Evolutionary conservation across 2,888 invertebrate genomes (phyloP).

Genomic region (Panopea generosa): DNA sequence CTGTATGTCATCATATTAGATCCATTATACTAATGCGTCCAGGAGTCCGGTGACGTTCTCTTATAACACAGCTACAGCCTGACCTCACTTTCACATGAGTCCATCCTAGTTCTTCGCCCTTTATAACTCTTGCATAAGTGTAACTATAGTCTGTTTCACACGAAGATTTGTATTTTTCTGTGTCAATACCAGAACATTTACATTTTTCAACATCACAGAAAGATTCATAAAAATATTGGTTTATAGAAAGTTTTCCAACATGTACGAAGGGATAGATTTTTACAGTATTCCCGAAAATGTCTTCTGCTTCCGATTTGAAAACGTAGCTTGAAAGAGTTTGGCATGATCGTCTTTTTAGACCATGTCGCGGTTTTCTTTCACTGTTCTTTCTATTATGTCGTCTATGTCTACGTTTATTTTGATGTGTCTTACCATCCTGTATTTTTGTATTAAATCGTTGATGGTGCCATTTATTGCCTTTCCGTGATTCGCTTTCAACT

Average conservation of each 20-base stretch:
- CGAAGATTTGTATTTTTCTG: slow-evolving; percentile 7
- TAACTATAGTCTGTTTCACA: slow-evolving; percentile 37
- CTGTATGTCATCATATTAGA: slow-evolving; percentile 8
- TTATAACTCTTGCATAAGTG: slow-evolving; percentile 31
- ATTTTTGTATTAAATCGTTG: too few species aligned
- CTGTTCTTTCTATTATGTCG: not conserved
- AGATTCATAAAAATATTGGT: slow-evolving; percentile 34
- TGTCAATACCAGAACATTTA: slow-evolving; percentile 27
- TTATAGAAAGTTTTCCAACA: slow-evolving; percentile 11
- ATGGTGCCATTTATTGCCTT: too few species aligned
- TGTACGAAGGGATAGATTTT: slow-evolving; percentile 18
- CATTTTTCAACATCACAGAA: slow-evolving; percentile 35
- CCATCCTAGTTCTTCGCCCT: slow-evolving; percentile 38
- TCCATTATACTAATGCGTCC: slow-evolving; percentile 1
- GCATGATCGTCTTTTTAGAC: slow-evolving; percentile 2
- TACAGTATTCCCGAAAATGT: slow-evolving; percentile 32
- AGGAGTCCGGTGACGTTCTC: not conserved
- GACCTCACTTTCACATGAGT: slow-evolving; percentile 26
- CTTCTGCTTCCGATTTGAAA: slow-evolving; percentile 8
- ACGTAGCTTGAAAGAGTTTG: slow-evolving; percentile 1
- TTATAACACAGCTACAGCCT: slow-evolving; percentile 31
- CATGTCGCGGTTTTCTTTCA: not conserved
- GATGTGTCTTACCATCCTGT: not conserved
- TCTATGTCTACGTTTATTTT: slow-evolving; percentile 5
- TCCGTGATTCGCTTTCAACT: too few species aligned